These are phyloP conservation scores for Apolygus lucorum DNA, from an alignment of 1,140 invertebrate genomes.

Conservation along the genomic window DNA sequence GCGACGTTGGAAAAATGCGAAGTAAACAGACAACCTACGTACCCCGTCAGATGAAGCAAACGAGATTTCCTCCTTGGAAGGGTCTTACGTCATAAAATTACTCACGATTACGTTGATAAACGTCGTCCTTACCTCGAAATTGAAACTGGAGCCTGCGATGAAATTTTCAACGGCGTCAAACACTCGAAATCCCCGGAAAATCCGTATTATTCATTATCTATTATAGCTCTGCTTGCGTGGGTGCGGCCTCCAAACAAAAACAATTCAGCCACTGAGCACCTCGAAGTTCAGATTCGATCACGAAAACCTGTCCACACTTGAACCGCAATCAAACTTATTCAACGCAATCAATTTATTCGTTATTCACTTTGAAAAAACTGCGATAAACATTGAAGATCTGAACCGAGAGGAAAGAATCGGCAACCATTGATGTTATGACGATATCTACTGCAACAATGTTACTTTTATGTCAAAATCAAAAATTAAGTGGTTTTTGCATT, in stretches of 20 bases:
- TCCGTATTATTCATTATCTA: conserved; percentile 11
- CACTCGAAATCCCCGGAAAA: background rate
- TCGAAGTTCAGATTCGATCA: background rate
- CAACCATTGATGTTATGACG: background rate
- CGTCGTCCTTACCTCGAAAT: background rate
- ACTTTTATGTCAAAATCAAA: background rate
- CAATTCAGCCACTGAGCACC: background rate
- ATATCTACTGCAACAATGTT: background rate
- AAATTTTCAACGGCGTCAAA: background rate
- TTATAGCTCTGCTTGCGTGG: background rate
- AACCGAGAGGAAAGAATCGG: background rate
- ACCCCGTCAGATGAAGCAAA: too few species aligned
- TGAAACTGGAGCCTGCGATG: background rate
- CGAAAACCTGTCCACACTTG: background rate
- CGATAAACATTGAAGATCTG: background rate
- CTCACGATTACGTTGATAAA: too few species aligned
- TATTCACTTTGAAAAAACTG: background rate
- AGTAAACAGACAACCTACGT: too few species aligned
- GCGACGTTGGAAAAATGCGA: too few species aligned
- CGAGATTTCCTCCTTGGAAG: too few species aligned
- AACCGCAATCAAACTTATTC: too few species aligned
- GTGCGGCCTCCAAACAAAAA: background rate
- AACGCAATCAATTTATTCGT: background rate
- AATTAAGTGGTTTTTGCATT: background rate
- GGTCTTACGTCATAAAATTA: too few species aligned